Evolutionary conservation across 2,797 vertebrate genomes (phyloP).

Genomic region (Diplodus sargus): DNA sequence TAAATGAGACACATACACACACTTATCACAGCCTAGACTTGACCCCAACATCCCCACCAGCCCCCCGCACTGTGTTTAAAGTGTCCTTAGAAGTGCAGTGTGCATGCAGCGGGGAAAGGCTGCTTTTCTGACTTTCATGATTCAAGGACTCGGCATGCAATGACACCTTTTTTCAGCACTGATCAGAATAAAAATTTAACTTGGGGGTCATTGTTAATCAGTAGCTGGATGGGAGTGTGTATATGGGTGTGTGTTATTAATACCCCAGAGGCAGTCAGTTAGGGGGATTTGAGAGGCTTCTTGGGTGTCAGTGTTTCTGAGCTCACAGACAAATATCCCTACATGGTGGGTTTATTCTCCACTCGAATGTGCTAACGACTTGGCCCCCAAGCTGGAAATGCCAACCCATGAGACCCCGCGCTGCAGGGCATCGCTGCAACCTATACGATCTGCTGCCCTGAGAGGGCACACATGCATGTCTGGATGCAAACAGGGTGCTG

Average conservation of each 20-base stretch:
- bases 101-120: not conserved
- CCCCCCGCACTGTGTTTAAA: conserved; percentile 25
- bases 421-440: conserved; percentile 49
- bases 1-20: conserved; percentile 66
- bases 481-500: conserved; percentile 32
- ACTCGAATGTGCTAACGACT: conserved; percentile 69
- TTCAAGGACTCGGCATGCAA: conserved; percentile 30
- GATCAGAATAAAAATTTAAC: conserved; percentile 47
- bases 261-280: conserved; percentile 76
- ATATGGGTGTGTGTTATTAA: conserved; percentile 80
- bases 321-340: conserved; percentile 83
- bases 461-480: conserved; percentile 30
- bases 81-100: not conserved
- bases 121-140: conserved; percentile 20
- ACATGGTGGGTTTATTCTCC: conserved; percentile 79
- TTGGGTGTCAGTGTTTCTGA: conserved; percentile 82
- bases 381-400: conserved; percentile 49
- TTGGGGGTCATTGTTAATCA: conserved; percentile 73
- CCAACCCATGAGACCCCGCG: conserved; percentile 44
- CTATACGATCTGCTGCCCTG: conserved; percentile 41
- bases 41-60: conserved; percentile 58
- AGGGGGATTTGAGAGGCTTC: conserved; percentile 78
- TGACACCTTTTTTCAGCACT: conserved; percentile 59
- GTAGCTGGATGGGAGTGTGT: conserved; percentile 59
- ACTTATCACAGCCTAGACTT: conserved; percentile 62